These are phyloP conservation scores for Desmodus rotundus DNA, from an alignment of 2,113 vertebrate species.

Conservation along the genomic window DNA sequence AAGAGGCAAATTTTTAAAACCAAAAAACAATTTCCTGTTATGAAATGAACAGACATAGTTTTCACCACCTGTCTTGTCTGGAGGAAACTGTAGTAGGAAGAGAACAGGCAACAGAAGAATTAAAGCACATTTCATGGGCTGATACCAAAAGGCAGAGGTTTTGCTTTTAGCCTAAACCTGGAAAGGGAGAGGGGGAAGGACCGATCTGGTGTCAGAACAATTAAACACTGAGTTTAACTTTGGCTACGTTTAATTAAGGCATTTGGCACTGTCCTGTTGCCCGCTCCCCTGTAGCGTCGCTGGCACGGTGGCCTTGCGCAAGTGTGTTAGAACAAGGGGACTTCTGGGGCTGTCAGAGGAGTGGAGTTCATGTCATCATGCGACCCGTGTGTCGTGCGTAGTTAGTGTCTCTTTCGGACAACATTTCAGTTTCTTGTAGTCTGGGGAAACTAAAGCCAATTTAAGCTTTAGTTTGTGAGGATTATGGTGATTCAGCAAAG, in stretches of 20 bases:
- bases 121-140: background rate
- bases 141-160: background rate
- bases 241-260: background rate
- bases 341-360: background rate
- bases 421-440: slow-evolving; percentile 52
- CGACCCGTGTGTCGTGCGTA: background rate
- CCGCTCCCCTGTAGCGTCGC: background rate
- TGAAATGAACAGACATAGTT: slow-evolving; percentile 18
- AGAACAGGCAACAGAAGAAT: slow-evolving; percentile 28
- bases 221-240: background rate
- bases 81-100: background rate
- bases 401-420: background rate
- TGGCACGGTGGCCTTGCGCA: background rate
- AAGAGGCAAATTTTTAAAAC: slow-evolving; percentile 54
- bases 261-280: background rate
- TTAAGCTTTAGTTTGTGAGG: background rate
- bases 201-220: background rate
- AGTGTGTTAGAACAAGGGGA: background rate
- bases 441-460: background rate
- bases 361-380: background rate
- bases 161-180: background rate
- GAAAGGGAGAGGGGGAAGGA: background rate
- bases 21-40: slow-evolving; percentile 33
- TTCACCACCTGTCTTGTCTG: slow-evolving; percentile 16
- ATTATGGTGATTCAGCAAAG: slow-evolving; percentile 74